Evolutionary conservation across 2,888 invertebrate species (phyloP).

Genomic region (Campopleginae sp.): DNA sequence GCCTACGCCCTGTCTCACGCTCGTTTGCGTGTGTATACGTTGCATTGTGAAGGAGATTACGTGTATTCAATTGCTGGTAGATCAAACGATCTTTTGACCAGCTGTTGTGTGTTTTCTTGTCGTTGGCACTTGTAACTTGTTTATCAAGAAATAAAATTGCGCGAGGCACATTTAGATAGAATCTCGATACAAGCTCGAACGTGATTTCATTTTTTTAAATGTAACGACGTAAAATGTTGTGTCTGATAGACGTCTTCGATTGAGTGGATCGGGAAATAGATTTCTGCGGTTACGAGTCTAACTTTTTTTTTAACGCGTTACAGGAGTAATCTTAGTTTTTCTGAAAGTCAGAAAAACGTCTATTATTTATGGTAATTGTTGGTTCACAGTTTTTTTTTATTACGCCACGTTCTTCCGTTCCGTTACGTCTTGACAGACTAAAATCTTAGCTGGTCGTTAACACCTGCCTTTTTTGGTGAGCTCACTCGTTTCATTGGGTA

Average conservation of each 20-base stretch:
- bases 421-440: constrained; percentile 15
- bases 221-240: constrained; percentile 6
- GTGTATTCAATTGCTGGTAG: constrained; percentile 65
- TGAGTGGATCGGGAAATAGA: neutral
- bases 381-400: constrained; percentile 38
- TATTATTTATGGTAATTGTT: constrained; percentile 6
- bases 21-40: constrained; percentile 36
- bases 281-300: neutral
- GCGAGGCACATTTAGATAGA: constrained; percentile 30
- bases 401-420: constrained; percentile 34
- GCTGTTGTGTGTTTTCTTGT: constrained; percentile 55
- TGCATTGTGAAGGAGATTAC: constrained; percentile 55
- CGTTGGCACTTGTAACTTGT: constrained; percentile 62
- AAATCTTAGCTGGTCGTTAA: constrained; percentile 38
- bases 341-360: neutral
- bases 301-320: neutral
- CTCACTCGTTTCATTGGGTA: constrained; percentile 17
- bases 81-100: constrained; percentile 67
- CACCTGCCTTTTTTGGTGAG: constrained; percentile 2
- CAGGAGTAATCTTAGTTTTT: neutral
- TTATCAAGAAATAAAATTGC: constrained; percentile 39
- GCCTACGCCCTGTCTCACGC: constrained; percentile 48
- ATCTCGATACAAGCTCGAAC: constrained; percentile 16
- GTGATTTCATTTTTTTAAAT: neutral
- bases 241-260: neutral